A percentile compares a stretch with the other conserved stretches of the same genome.
These are phyloP conservation scores for Brachyhypopomus gauderio DNA, from an alignment of 2,113 vertebrate genomes.

Conservation along the genomic window DNA sequence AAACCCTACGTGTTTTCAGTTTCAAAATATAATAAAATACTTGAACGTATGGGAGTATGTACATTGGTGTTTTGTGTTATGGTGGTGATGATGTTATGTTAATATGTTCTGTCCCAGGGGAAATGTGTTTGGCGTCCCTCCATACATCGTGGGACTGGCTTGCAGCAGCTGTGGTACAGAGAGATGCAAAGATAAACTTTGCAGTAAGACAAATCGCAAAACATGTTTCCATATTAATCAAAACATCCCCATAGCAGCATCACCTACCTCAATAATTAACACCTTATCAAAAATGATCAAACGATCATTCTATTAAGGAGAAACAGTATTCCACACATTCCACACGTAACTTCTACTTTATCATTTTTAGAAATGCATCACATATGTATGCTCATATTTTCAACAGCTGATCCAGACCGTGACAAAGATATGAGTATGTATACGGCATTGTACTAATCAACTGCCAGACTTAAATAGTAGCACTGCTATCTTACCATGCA, in stretches of 20 bases:
- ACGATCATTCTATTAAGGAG: background rate
- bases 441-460: background rate
- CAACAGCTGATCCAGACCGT: constrained; percentile 22
- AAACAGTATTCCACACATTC: background rate
- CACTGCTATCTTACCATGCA: background rate
- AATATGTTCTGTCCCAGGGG: constrained; percentile 38
- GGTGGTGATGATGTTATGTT: background rate
- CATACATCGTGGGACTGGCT: constrained; percentile 61
- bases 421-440: constrained; percentile 24
- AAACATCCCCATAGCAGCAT: background rate
- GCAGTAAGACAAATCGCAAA: constrained; percentile 63
- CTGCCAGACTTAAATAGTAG: background rate
- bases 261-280: background rate
- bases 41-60: too few species aligned
- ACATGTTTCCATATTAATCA: background rate
- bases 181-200: constrained; percentile 64
- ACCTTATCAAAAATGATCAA: background rate
- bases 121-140: constrained; percentile 48
- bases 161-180: constrained; percentile 63
- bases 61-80: too few species aligned
- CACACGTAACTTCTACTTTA: background rate
- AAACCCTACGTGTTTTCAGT: background rate
- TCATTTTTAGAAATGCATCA: background rate
- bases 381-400: background rate
- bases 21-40: too few species aligned